Evolutionary conservation across 2,888 invertebrate genomes (phyloP), one percentile per base, ranked within the genome.

Genomic region (Pristionchus entomophagus): DNA sequence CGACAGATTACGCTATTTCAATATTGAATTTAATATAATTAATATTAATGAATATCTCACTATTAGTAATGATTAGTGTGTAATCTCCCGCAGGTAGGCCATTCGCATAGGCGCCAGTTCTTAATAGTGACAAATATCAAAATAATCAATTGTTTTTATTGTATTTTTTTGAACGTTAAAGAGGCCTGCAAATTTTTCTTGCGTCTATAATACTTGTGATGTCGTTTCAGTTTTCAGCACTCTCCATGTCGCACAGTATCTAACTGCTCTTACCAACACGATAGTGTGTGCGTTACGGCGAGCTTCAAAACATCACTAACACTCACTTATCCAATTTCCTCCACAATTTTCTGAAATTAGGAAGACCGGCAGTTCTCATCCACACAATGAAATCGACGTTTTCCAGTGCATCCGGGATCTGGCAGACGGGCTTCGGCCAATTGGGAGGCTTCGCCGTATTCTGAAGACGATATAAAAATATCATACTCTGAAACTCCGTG

Each of bases 311-410:
- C 14, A 32, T 32, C 32, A 17, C 22, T n/a, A 56, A 22, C 94
- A 94, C n/a, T n/a, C n/a, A n/a, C 94, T 97, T 97, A 94, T 97
- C 95, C 5, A 99, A 95, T 86, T 96, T 96, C 0, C 98, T 95
- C 94, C 98, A 98, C 69, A 98, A 94, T 94, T 99, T 99, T 88
- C 98, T 95, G 94, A 99, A 99, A 62, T 96, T 97, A 0, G 99
- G 98, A 91, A 99, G 95, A 0, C 99, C 99, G 0, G 99, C 98
- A 0, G 98, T 98, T 88, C 99, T 95, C 99, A 99, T 99, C 99
- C 99, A 99, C 6, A 99, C 98, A 92, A 99, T 99, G 49, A 99
- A 95, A 94, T 99, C 99, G 94, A 99, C 99, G 94, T 99, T 99
- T 95, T 96, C 96, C 93, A 98, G 97, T 22, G 98, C 98, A 94